These are phyloP conservation scores for Keiferia lycopersicella DNA, from an alignment of 2,888 invertebrate species.

Conservation along the genomic window DNA sequence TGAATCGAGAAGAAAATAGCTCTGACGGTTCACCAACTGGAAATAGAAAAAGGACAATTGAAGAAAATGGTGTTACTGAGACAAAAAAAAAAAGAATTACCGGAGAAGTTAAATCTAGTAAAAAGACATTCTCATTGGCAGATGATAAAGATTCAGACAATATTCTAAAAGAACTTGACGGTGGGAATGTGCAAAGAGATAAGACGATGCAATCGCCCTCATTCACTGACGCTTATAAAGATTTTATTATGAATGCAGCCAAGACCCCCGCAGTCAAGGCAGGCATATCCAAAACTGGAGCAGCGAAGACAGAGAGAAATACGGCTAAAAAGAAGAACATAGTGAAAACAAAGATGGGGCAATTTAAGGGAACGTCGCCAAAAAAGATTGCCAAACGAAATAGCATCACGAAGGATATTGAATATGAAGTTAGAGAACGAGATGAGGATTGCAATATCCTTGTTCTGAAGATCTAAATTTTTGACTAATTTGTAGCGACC, in stretches of 20 bases:
- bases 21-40: neutral
- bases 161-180: constrained; percentile 30
- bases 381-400: constrained; percentile 35
- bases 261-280: neutral
- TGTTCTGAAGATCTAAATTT: constrained; percentile 54
- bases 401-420: constrained; percentile 38
- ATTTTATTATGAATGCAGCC: constrained; percentile 48
- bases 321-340: constrained; percentile 40
- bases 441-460: constrained; percentile 71
- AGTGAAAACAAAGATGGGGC: constrained; percentile 59
- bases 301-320: too few relatives aligned
- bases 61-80: neutral
- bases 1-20: neutral
- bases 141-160: constrained; percentile 30
- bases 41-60: neutral
- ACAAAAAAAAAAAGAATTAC: neutral
- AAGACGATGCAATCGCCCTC: constrained; percentile 39
- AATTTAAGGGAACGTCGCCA: constrained; percentile 46
- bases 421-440: constrained; percentile 65
- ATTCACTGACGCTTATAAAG: constrained; percentile 61
- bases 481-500: too few relatives aligned
- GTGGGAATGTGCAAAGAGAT: constrained; percentile 25
- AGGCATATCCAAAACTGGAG: neutral
- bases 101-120: neutral
- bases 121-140: constrained; percentile 36